These are phyloP conservation scores for Paedocypris micromegethes DNA, from an alignment of 2,797 vertebrate genomes.

Conservation along the genomic window DNA sequence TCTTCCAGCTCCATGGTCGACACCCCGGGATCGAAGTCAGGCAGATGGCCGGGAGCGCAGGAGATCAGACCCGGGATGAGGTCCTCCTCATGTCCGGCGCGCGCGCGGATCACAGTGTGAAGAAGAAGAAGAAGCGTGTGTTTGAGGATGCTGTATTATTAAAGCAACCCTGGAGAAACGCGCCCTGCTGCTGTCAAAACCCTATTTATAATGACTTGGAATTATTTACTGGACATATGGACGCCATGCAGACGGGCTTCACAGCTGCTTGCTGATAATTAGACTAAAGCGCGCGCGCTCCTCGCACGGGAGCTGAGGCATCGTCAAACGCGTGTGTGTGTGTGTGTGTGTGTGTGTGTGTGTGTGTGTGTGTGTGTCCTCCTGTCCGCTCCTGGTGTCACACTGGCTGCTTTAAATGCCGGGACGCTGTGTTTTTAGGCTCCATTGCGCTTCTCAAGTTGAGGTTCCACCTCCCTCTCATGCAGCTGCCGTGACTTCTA, in stretches of 20 bases:
- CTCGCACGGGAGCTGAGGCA: not conserved
- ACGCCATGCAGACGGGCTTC: not conserved
- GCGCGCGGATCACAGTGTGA: constrained; percentile 26
- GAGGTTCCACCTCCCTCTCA: constrained; percentile 14
- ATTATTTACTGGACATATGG: constrained; percentile 3
- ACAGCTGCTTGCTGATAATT: not conserved
- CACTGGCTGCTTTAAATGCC: not conserved
- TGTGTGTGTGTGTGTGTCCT: too few relatives aligned
- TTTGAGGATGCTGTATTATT: constrained; percentile 10
- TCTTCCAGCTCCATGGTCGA: constrained; percentile 41
- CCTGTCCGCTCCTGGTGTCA: too few relatives aligned
- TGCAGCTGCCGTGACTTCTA: constrained; percentile 29
- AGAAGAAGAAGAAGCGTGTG: constrained; percentile 23
- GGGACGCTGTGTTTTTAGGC: not conserved
- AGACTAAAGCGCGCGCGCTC: not conserved
- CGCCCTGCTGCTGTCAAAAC: not conserved
- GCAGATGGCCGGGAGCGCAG: constrained; percentile 35
- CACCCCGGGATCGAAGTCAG: constrained; percentile 14
- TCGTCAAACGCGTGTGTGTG: too few relatives aligned
- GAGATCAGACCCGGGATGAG: constrained; percentile 39
- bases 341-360: too few relatives aligned
- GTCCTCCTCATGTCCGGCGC: constrained; percentile 34
- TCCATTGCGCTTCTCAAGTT: constrained; percentile 13
- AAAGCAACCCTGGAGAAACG: constrained; percentile 10
- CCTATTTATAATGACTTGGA: constrained; percentile 18